A percentile compares a stretch with the other conserved stretches of the same genome.
Evolutionary conservation across 2,888 invertebrate species (phyloP).

Genomic region (Frankliniella fusca): DNA sequence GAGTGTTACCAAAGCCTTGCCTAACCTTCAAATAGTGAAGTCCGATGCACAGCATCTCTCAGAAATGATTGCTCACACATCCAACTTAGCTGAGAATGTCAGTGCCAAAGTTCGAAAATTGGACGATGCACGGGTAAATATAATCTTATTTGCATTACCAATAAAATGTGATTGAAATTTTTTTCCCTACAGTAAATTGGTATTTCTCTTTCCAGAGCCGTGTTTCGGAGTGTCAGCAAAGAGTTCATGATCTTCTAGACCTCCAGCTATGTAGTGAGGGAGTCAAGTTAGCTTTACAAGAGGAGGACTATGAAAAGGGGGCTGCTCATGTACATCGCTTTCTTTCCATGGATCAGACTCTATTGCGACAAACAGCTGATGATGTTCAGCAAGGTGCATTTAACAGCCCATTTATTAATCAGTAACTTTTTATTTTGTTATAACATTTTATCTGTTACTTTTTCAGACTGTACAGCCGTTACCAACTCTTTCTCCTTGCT

Average conservation of each 20-base stretch:
- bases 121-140: constrained; percentile 80
- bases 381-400: constrained; percentile 62
- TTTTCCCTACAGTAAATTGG: constrained; percentile 24
- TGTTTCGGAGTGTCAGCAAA: constrained; percentile 88
- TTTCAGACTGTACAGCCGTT: constrained; percentile 59
- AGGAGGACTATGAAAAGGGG: constrained; percentile 95
- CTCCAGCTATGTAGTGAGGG: constrained; percentile 94
- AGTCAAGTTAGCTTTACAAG: constrained; percentile 88
- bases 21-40: constrained; percentile 71
- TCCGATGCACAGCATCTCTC: constrained; percentile 75
- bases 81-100: constrained; percentile 85
- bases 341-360: constrained; percentile 83
- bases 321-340: constrained; percentile 94
- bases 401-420: constrained; percentile 38
- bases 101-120: constrained; percentile 92
- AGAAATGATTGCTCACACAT: constrained; percentile 81
- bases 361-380: constrained; percentile 69
- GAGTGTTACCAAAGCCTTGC: constrained; percentile 73
- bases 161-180: constrained; percentile 31
- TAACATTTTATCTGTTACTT: constrained; percentile 43
- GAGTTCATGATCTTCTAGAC: constrained; percentile 92
- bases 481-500: constrained; percentile 67
- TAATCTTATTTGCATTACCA: constrained; percentile 27
- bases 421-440: constrained; percentile 38
- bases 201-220: constrained; percentile 58